phyloP scores from a whole-genome alignment of 2,797 vertebrate species.

The Platyrinchus mystaceus region DNA sequence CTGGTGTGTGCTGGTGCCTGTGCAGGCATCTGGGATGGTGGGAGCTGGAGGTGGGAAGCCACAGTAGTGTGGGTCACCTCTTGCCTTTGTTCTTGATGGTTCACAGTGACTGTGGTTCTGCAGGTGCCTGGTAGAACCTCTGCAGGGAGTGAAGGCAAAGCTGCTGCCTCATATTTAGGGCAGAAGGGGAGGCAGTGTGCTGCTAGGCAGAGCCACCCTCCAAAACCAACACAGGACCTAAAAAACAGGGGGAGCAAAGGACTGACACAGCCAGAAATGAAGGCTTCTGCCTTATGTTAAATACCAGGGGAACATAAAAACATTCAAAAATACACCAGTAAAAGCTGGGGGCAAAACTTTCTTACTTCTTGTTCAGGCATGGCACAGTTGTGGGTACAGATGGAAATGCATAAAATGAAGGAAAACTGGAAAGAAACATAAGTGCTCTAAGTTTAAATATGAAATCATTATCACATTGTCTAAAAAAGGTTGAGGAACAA shows the following conservation, averaged over 20 bases:
- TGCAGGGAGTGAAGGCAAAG: background rate
- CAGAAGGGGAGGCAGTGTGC: background rate
- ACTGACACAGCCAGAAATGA: background rate
- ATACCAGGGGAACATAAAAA: background rate
- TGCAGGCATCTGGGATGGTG: background rate
- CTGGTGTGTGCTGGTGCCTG: background rate
- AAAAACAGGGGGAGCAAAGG: background rate
- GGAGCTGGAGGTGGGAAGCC: background rate
- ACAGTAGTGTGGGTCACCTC: accelerated
- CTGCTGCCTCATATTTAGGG: background rate
- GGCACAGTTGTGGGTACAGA: background rate
- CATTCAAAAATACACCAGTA: background rate
- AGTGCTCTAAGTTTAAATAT: background rate
- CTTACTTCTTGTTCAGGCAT: background rate
- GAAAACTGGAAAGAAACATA: background rate
- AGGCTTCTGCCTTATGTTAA: background rate
- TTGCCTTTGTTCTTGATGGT: background rate
- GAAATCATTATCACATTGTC: background rate
- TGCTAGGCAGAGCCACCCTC: background rate
- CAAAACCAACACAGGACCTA: background rate
- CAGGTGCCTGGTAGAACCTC: background rate
- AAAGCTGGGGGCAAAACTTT: background rate
- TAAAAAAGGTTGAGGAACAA: background rate
- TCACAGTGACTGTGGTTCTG: accelerated
- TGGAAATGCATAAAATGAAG: background rate